Evolutionary conservation across 2,113 vertebrate species (phyloP).

Genomic region (Baryphthengus martii): DNA sequence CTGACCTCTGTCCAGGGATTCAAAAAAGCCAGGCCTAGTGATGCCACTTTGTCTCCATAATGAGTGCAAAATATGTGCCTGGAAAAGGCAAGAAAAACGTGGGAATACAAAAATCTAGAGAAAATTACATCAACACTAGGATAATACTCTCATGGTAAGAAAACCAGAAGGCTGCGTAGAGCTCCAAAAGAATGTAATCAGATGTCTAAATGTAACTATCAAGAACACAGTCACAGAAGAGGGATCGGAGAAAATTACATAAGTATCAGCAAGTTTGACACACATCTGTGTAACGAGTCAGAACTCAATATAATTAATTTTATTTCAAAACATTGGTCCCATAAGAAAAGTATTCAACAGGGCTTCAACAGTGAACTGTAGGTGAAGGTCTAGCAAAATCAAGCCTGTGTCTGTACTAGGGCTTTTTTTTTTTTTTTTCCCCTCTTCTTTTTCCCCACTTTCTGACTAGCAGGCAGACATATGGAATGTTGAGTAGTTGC

Average conservation of each 20-base stretch:
- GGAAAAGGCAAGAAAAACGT: neutral
- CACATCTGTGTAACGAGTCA: neutral
- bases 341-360: neutral
- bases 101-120: neutral
- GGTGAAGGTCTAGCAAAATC: neutral
- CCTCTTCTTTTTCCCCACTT: neutral
- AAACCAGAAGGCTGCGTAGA: neutral
- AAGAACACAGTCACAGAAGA: neutral
- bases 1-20: neutral
- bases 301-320: neutral
- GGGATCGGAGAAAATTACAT: neutral
- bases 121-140: neutral
- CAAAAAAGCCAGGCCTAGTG: neutral
- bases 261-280: neutral
- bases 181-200: neutral
- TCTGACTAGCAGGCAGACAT: neutral
- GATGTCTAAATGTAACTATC: neutral
- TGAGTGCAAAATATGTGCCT: neutral
- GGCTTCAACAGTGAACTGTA: neutral
- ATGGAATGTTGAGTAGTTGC: neutral
- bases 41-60: neutral
- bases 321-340: neutral
- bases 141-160: neutral
- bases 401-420: neutral
- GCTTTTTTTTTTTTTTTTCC: neutral